These are phyloP conservation scores for Gandaritis pyraliata DNA, from an alignment of 2,888 invertebrate genomes.

Conservation along the genomic window DNA sequence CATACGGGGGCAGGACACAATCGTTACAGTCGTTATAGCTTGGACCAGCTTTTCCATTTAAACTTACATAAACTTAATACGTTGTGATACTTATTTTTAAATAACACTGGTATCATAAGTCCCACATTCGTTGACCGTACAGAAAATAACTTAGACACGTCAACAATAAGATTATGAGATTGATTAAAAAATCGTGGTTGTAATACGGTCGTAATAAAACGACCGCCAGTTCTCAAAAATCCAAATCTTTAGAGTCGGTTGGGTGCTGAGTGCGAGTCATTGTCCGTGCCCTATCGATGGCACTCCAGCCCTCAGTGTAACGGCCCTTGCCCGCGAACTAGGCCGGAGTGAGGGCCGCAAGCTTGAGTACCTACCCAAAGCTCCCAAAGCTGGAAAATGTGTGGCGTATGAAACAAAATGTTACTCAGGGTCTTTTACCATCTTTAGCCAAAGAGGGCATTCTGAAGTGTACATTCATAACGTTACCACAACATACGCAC, in stretches of 20 bases:
- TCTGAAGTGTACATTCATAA: not conserved
- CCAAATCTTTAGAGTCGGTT: constrained; percentile 18
- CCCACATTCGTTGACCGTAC: too few relatives aligned
- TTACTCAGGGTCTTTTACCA: constrained; percentile 5
- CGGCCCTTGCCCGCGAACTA: constrained; percentile 39
- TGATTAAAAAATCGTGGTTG: not conserved
- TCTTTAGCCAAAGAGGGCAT: constrained; percentile 2
- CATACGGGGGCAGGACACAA: too few relatives aligned
- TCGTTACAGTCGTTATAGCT: too few relatives aligned
- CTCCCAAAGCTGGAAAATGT: constrained; percentile 13
- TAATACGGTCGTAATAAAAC: not conserved
- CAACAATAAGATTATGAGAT: too few relatives aligned
- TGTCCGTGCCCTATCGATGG: constrained; percentile 45
- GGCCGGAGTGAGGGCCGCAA: constrained; percentile 37
- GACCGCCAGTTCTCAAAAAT: not conserved
- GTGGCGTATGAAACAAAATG: constrained; percentile 13
- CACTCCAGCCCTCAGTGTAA: constrained; percentile 31
- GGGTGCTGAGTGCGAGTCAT: constrained; percentile 30
- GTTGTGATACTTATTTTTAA: too few relatives aligned
- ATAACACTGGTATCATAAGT: too few relatives aligned
- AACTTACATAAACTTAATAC: too few relatives aligned
- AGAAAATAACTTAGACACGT: not conserved
- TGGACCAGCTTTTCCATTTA: too few relatives aligned
- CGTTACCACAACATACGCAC: too few relatives aligned
- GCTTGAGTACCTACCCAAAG: constrained; percentile 12